Conservation (phyloP, 1,140 invertebrate species). For the Lepidurus packardi region DNA sequence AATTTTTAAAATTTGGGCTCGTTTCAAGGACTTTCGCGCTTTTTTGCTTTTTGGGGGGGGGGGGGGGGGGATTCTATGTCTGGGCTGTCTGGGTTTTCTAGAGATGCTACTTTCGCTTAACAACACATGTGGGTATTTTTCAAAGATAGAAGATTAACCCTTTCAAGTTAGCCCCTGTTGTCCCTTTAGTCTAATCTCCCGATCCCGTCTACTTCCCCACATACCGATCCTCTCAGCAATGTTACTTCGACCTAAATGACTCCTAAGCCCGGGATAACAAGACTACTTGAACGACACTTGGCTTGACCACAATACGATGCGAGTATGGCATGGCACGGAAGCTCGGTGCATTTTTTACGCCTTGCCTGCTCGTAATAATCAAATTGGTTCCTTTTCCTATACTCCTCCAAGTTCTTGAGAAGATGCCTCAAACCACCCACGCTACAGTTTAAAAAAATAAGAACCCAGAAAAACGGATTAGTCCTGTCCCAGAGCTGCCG, state of each 20-base stretch:
- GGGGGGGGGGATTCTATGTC: no score
- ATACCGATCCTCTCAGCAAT: slow-evolving; percentile 3
- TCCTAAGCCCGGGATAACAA: background rate
- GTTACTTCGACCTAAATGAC: background rate
- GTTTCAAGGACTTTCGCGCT: no score
- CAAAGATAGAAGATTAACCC: background rate
- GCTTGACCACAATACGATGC: no score
- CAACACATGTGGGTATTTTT: background rate
- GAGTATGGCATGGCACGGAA: no score
- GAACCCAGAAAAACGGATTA: background rate
- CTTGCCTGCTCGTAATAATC: no score
- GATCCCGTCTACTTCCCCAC: background rate
- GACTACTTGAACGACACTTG: background rate
- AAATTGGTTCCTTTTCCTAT: no score
- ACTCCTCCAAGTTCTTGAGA: background rate
- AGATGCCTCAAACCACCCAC: slow-evolving; percentile 2
- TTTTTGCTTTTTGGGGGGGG: no score
- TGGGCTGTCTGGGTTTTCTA: background rate
- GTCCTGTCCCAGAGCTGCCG: background rate
- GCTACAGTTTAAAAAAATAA: background rate
- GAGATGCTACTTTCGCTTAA: background rate
- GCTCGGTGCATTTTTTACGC: no score
- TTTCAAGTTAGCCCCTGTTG: background rate
- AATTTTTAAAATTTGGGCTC: no score
- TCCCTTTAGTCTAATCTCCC: background rate